Conservation (phyloP, 1,140 invertebrate species). For the Nasonia vitripennis region DNA sequence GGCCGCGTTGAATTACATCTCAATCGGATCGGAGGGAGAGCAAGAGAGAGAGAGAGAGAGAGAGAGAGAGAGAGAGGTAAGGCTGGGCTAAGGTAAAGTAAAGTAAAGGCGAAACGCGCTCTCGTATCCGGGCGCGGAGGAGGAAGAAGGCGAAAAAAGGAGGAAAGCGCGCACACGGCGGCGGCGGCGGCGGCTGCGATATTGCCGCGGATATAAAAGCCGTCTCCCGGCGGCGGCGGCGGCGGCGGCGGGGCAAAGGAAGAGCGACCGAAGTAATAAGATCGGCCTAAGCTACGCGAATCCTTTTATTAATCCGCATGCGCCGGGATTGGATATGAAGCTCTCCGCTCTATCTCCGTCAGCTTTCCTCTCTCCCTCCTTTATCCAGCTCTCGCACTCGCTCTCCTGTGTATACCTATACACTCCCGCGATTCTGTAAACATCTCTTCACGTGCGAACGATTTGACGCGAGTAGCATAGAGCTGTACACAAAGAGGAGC, state of each 20-base stretch:
- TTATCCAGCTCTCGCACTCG: not conserved
- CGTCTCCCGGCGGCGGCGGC: not conserved
- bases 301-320: constrained; percentile 72
- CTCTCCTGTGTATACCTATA: constrained; percentile 12
- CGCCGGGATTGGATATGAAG: constrained; percentile 70
- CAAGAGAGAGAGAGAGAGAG: constrained; percentile 44
- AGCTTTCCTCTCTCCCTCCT: constrained; percentile 47
- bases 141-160: constrained; percentile 15
- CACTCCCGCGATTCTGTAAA: constrained; percentile 21
- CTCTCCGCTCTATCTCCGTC: constrained; percentile 55
- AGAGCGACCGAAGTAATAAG: constrained; percentile 67
- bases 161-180: constrained; percentile 7
- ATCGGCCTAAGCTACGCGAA: constrained; percentile 71
- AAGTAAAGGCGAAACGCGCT: constrained; percentile 32
- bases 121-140: not conserved
- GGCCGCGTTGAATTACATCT: constrained; percentile 51
- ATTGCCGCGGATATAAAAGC: constrained; percentile 54
- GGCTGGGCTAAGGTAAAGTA: constrained; percentile 39
- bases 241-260: constrained; percentile 56
- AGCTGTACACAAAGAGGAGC: not conserved
- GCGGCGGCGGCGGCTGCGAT: constrained; percentile 28
- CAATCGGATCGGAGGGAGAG: constrained; percentile 46
- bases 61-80: constrained; percentile 29
- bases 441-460: constrained; percentile 48
- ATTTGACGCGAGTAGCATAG: not conserved